Conservation (phyloP, 1,140 invertebrate species). For the Apis laboriosa region DNA sequence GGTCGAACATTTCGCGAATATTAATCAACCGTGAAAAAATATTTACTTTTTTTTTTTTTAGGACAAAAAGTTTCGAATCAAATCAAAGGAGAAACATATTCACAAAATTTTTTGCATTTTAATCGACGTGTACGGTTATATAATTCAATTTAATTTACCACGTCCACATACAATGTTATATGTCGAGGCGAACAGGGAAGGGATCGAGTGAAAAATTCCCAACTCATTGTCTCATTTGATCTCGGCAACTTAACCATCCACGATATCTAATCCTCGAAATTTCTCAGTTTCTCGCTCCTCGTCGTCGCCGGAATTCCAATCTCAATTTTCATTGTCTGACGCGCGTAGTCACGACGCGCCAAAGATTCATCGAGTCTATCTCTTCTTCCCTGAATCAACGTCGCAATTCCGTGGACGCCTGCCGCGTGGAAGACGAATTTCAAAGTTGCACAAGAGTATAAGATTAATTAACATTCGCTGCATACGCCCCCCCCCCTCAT, state of each 20-base stretch:
- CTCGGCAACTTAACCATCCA: background rate
- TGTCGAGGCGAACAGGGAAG: too few relatives aligned
- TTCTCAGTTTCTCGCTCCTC: background rate
- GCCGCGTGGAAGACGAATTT: constrained; percentile 4
- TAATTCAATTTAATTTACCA: too few relatives aligned
- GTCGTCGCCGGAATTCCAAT: background rate
- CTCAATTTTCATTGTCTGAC: background rate
- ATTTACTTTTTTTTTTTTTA: background rate
- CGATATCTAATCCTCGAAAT: background rate
- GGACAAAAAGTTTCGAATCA: too few relatives aligned
- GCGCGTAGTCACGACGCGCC: background rate
- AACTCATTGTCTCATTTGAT: background rate
- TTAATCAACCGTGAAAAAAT: background rate
- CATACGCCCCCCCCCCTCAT: background rate
- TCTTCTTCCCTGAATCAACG: background rate
- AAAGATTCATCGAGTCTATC: background rate
- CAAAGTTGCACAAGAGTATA: background rate
- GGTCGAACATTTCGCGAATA: too few relatives aligned
- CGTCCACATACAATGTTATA: too few relatives aligned
- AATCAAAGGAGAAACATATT: too few relatives aligned
- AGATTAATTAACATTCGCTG: constrained; percentile 52
- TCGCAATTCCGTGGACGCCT: background rate
- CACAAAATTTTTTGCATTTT: too few relatives aligned
- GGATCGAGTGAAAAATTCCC: background rate
- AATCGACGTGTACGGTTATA: too few relatives aligned